Conservation (phyloP, 2,113 vertebrate genomes). For the Peromyscus californicus region DNA sequence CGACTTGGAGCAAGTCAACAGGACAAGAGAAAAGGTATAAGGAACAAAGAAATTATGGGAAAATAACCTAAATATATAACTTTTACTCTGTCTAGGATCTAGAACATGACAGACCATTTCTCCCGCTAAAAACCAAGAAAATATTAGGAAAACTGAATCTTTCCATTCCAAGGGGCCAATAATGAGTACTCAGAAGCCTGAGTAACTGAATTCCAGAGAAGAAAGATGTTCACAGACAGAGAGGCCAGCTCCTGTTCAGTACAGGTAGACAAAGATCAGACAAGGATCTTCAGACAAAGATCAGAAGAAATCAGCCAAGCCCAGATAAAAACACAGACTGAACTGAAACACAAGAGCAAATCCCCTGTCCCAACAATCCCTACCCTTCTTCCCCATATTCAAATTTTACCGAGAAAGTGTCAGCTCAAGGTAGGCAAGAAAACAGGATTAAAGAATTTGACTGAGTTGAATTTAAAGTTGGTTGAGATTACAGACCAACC, state of each 20-base stretch:
- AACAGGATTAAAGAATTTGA: neutral
- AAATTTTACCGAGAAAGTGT: constrained; percentile 8
- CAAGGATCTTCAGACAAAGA: neutral
- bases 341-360: neutral
- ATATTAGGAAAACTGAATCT: neutral
- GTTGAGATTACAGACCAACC: neutral
- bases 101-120: neutral
- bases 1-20: neutral
- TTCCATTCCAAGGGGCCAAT: neutral
- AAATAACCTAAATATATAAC: neutral
- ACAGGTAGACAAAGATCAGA: neutral
- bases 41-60: neutral
- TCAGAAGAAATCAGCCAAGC: neutral
- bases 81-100: neutral
- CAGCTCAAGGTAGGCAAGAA: neutral
- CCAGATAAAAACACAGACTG: neutral
- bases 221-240: neutral
- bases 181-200: neutral
- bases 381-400: neutral
- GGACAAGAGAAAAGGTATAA: neutral
- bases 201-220: neutral
- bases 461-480: constrained; percentile 19
- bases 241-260: neutral
- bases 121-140: neutral
- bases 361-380: neutral